Base-by-base conservation (phyloP, 1,140 invertebrate species). In the Papilio glaucus region DNA sequence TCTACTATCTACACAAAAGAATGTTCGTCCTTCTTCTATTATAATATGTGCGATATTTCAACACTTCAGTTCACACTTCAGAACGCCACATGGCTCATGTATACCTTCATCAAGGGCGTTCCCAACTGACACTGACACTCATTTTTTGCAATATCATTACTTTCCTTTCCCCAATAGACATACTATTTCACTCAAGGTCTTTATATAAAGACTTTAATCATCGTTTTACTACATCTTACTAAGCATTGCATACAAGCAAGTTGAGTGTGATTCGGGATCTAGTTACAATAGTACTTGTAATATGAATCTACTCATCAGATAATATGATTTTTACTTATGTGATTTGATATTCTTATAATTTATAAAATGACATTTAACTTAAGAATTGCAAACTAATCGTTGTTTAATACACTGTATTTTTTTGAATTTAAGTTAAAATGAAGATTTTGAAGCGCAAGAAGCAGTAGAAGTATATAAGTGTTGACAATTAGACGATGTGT, bases 101-200 rank as follows among this genome's bases (percentile, higher is more conserved):
- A 4, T 57, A 10, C 49, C 21, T 18, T 24, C 49, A 57, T 57
- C 49, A 57, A 26, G 49, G 49, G 49, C 49, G 49, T 57, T 57
- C 10, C 42, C 39, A 71, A 39, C 69, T 71, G 49, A 18, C 53
- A 39, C 26, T 60, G 37, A 13, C 10, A 29, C 21, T 21, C 45
- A 61, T 33, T 33, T 53, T 67, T 42, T 53, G 6, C 21, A 57
- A 24, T 4, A 57, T 49, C 21, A 49, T 21, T 53, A 61, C 21
- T 61, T 61, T 33, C 42, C 21, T 63, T 26, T 74, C 42, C 45
- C 45, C 18, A 10, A 57, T 10, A 9, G 0, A 57, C 24, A 21
- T 57, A 57, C 49, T 24, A 13, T 21, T 10, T 24, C 9, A 0
- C 9, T 10, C 7, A 53, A 4, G 7, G 18, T 45, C 3, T 42